Percentiles rank a stretch among this genome's conserved stretches.
These are phyloP conservation scores for Tribolium freemani DNA, from an alignment of 2,888 invertebrate genomes.

Conservation along the genomic window DNA sequence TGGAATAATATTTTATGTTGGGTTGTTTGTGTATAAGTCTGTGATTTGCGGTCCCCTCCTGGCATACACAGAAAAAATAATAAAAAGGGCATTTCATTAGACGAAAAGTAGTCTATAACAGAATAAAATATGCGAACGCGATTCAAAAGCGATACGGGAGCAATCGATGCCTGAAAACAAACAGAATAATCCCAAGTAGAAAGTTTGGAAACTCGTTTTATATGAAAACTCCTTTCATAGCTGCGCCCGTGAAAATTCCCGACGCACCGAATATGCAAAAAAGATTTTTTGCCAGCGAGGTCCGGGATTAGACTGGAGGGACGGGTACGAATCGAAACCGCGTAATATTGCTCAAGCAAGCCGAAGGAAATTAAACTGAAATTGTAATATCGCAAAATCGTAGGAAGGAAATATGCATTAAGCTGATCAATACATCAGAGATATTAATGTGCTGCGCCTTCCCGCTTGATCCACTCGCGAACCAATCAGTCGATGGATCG, in stretches of 20 bases:
- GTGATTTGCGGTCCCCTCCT: constrained; percentile 27
- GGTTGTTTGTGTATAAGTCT: constrained; percentile 10
- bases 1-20: constrained; percentile 28
- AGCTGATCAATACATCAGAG: constrained; percentile 62
- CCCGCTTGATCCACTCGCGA: constrained; percentile 46
- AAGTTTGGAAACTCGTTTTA: constrained; percentile 38
- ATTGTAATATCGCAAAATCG: constrained; percentile 61
- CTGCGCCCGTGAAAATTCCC: constrained; percentile 31
- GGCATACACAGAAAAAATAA: background rate
- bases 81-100: constrained; percentile 33
- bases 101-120: constrained; percentile 26
- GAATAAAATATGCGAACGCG: constrained; percentile 32
- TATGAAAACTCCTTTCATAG: constrained; percentile 36
- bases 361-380: constrained; percentile 59
- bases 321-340: constrained; percentile 20
- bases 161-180: constrained; percentile 35
- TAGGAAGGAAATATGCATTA: constrained; percentile 60
- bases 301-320: constrained; percentile 19
- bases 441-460: constrained; percentile 61
- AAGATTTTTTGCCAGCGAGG: constrained; percentile 22
- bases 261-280: constrained; percentile 23
- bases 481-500: constrained; percentile 44
- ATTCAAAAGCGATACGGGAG: constrained; percentile 33
- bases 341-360: constrained; percentile 53
- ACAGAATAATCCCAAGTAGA: constrained; percentile 38